These are phyloP conservation scores for Typhlichthys subterraneus DNA, from an alignment of 2,797 vertebrate species.

Conservation along the genomic window DNA sequence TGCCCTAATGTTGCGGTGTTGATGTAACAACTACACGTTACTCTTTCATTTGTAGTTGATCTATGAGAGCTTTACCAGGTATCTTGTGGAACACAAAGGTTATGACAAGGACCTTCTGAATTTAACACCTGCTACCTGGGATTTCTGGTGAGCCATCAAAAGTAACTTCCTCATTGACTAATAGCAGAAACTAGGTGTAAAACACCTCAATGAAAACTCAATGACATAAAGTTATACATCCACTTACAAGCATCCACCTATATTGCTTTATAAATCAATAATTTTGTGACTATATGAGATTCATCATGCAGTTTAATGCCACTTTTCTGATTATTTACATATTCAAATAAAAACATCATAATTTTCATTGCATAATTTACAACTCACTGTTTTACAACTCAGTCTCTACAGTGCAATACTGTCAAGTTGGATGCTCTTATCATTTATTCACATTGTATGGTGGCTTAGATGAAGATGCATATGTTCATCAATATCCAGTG, in stretches of 20 bases:
- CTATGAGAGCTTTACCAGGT: constrained; percentile 92
- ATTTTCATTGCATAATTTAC: background rate
- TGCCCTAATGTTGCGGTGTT: too few relatives aligned
- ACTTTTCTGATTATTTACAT: background rate
- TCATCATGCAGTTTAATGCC: too few relatives aligned
- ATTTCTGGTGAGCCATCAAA: constrained; percentile 88
- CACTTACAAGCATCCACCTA: too few relatives aligned
- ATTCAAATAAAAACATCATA: background rate
- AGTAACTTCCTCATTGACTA: background rate
- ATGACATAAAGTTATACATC: too few relatives aligned
- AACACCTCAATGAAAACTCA: too few relatives aligned
- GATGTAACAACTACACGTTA: background rate
- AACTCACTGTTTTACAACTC: background rate
- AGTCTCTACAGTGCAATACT: too few relatives aligned
- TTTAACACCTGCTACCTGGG: constrained; percentile 86
- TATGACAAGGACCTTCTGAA: constrained; percentile 88
- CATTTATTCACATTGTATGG: background rate
- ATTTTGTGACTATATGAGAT: background rate
- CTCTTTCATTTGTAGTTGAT: constrained; percentile 82
- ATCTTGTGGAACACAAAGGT: constrained; percentile 88
- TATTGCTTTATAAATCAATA: background rate
- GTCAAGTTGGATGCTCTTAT: background rate
- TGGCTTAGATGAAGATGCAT: background rate
- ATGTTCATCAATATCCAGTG: background rate
- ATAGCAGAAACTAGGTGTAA: background rate